Evolutionary conservation across 1,140 invertebrate species (phyloP).

Genomic region (Penaeus indicus): DNA sequence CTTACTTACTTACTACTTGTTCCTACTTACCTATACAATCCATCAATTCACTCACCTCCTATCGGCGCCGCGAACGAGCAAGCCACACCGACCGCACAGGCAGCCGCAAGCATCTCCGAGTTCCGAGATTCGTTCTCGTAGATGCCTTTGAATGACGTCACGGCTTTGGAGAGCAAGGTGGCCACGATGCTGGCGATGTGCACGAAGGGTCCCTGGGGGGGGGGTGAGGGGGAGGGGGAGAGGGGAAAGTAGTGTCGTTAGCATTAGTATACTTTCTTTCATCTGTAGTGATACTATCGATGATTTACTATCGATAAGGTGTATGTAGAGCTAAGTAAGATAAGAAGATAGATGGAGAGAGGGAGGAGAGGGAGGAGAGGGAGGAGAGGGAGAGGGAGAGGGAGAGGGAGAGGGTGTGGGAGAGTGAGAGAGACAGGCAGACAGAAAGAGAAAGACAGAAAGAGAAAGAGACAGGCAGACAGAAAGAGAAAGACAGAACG

Average conservation of each 20-base stretch:
- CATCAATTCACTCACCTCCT: slow-evolving; percentile 77
- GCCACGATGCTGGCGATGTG: slow-evolving; percentile 97
- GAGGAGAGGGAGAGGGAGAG: too few relatives aligned
- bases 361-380: too few relatives aligned
- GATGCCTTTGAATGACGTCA: slow-evolving; percentile 92
- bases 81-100: slow-evolving; percentile 95
- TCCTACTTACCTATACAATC: too few relatives aligned
- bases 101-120: slow-evolving; percentile 93
- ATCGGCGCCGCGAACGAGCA: slow-evolving; percentile 96
- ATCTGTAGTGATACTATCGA: too few relatives aligned
- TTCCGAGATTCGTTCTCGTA: slow-evolving; percentile 95
- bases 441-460: too few relatives aligned
- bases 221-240: not conserved
- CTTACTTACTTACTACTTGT: too few relatives aligned
- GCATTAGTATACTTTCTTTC: too few relatives aligned
- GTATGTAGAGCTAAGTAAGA: too few relatives aligned
- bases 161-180: slow-evolving; percentile 90
- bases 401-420: too few relatives aligned
- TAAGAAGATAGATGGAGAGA: too few relatives aligned
- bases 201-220: slow-evolving; percentile 89
- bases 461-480: not conserved
- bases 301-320: too few relatives aligned
- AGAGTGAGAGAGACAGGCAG: too few relatives aligned
- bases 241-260: not conserved
- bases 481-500: not conserved